Conservation (phyloP, 2,797 vertebrate genomes). For the Typhlichthys subterraneus region DNA sequence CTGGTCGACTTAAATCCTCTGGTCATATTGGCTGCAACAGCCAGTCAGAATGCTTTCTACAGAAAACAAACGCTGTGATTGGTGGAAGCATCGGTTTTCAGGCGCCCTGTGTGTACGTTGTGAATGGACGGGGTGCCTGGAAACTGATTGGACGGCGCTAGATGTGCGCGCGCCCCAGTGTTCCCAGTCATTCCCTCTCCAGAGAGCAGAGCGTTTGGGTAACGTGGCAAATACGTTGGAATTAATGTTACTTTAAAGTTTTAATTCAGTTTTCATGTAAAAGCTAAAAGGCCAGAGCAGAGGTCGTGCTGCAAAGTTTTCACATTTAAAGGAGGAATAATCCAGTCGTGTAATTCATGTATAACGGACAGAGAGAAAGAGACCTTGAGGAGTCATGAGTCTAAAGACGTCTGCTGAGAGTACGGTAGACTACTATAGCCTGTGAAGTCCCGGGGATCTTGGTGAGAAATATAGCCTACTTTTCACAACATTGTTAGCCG, state of each 20-base stretch:
- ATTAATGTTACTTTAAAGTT: too few species aligned
- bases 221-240: too few species aligned
- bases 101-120: slow-evolving; percentile 72
- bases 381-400: slow-evolving; percentile 73
- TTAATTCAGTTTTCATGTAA: too few species aligned
- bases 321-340: too few species aligned
- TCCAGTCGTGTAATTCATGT: slow-evolving; percentile 9
- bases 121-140: slow-evolving; percentile 86
- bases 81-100: slow-evolving; percentile 62
- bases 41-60: slow-evolving; percentile 77
- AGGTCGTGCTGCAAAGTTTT: too few species aligned
- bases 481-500: not conserved
- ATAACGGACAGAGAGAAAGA: slow-evolving; percentile 42
- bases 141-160: slow-evolving; percentile 76
- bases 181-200: not conserved
- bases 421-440: not conserved
- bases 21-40: slow-evolving; percentile 33
- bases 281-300: too few species aligned
- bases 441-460: slow-evolving; percentile 19
- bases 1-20: slow-evolving; percentile 40
- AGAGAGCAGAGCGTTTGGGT: not conserved
- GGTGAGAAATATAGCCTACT: too few species aligned
- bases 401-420: slow-evolving; percentile 27
- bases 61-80: slow-evolving; percentile 83
- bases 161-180: slow-evolving; percentile 58